Evolutionary conservation across 2,888 invertebrate species (phyloP).

Genomic region (Clitarchus hookeri): DNA sequence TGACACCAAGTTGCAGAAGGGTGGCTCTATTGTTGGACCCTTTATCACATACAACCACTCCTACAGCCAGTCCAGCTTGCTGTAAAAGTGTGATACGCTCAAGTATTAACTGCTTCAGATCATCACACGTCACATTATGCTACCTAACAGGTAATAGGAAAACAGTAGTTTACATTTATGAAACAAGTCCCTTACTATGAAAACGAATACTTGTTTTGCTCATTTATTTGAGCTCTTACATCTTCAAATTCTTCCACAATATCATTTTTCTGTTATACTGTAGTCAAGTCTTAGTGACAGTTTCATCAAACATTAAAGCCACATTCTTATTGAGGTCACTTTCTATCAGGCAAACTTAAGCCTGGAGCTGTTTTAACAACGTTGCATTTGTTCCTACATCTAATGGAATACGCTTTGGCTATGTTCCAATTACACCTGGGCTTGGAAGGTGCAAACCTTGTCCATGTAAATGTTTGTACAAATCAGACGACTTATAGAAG

Average conservation of each 20-base stretch:
- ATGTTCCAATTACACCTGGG: background rate
- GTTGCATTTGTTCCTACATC: background rate
- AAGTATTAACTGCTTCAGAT: constrained; percentile 3
- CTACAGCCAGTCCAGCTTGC: constrained; percentile 22
- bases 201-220: constrained; percentile 20
- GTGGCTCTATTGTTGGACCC: constrained; percentile 25
- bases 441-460: background rate
- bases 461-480: background rate
- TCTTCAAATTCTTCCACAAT: background rate
- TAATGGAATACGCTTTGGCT: background rate
- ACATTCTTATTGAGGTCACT: background rate
- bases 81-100: background rate
- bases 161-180: constrained; percentile 26
- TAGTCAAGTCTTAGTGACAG: background rate
- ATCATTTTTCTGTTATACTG: constrained; percentile 6
- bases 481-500: background rate
- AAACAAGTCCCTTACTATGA: constrained; percentile 25
- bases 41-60: constrained; percentile 32
- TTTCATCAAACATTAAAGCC: background rate
- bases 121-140: constrained; percentile 18
- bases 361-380: background rate
- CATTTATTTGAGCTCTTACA: background rate
- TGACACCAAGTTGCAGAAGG: background rate
- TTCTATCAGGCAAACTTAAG: background rate
- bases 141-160: constrained; percentile 23